Base-by-base conservation (phyloP, 2,888 invertebrate genomes). In the Leptopilina syphax region DNA sequence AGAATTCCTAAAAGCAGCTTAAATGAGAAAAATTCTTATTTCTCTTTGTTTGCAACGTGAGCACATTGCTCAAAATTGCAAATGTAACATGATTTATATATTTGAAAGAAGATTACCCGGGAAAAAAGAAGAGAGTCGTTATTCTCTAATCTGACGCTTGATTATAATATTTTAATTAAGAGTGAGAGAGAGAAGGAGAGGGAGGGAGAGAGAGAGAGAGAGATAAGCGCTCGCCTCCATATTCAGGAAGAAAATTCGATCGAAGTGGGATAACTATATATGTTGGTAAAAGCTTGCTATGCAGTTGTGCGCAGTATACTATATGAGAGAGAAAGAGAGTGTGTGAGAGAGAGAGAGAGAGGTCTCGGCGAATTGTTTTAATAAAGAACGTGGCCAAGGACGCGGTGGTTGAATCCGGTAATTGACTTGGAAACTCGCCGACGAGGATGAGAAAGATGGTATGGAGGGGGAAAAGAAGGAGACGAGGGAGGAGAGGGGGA, bases 351-450 rank as follows among this genome's bases (percentile, higher is more conserved):
- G 67, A 76, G 65, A 79, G 66, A 66, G 81, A 73, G 70, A 79
- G 77, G 81, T 80, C 85, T 83, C 82, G 83, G 83, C 81, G 86
- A 86, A 88, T 88, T 89, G 88, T 88, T 89, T 89, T 88, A 88
- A 89, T 89, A 88, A 89, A 88, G 87, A 84, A 83, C 84, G 83
- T 82, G 85, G 85, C 84, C 84, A 84, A 84, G 83, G 84, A 85
- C 84, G 70, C 70, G 86, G 85, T 84, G 85, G 86, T 85, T 85
- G 88, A 87, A 88, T 88, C 86, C 85, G 86, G 87, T 88, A 89
- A 88, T 90, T 88, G 89, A 89, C 88, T 89, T 88, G 87, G 88
- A 88, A 89, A 89, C 87, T 89, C 85, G 84, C 84, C 78, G 78
- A 73, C 70, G 70, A 73, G 70, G 70, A 57, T 77, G 57, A 67